These are phyloP conservation scores for Atrichornis clamosus DNA, from an alignment of 2,113 vertebrate species.

Conservation along the genomic window DNA sequence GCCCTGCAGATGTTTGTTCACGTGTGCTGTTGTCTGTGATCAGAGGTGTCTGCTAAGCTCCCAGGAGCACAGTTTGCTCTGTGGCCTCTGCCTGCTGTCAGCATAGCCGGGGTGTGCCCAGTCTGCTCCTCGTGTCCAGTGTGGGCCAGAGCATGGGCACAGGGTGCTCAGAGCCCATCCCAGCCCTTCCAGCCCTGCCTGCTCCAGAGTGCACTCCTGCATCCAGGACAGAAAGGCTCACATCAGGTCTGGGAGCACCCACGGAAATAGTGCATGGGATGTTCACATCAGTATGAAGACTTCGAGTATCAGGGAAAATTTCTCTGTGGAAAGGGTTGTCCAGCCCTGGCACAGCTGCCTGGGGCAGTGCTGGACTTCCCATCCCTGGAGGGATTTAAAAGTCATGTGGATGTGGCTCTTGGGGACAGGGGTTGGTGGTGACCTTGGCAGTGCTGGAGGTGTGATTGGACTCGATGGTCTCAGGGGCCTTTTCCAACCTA, in stretches of 20 bases:
- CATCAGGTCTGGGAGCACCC: neutral
- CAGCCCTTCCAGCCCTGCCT: neutral
- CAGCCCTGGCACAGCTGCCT: neutral
- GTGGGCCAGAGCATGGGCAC: rapidly evolving
- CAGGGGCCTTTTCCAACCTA: neutral
- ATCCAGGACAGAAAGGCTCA: neutral
- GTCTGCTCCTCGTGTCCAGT: rapidly evolving
- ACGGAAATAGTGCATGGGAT: rapidly evolving
- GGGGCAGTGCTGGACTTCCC: neutral
- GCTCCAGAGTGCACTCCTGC: rapidly evolving
- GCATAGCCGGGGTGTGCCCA: rapidly evolving
- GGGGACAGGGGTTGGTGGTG: neutral
- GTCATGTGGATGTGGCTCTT: rapidly evolving
- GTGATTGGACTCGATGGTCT: rapidly evolving
- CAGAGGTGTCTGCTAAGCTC: neutral
- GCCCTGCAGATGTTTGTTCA: neutral
- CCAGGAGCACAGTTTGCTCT: neutral
- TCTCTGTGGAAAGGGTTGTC: neutral
- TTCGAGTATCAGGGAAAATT: neutral
- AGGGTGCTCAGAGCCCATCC: neutral
- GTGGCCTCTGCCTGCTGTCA: neutral
- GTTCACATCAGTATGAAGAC: rapidly evolving
- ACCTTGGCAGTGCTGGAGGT: neutral
- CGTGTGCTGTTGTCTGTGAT: rapidly evolving
- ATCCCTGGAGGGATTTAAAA: neutral